Evolutionary conservation across 2,113 vertebrate species (phyloP).

Genomic region (Chascanopsetta lugubris): DNA sequence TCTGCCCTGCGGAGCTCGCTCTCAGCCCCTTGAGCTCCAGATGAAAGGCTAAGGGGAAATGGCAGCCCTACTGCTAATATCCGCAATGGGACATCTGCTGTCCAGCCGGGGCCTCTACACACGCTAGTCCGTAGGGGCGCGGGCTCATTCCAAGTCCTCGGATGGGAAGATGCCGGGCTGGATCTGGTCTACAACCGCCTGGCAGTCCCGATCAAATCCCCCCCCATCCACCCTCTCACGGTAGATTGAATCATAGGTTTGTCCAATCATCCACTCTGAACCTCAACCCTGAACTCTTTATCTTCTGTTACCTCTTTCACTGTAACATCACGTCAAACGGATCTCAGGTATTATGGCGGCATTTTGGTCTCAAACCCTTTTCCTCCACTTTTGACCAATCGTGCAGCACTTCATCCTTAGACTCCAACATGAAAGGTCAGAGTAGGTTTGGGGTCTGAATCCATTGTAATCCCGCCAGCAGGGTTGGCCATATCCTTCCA

Average conservation of each 20-base stretch:
- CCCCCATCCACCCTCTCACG: constrained; percentile 42
- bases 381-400: constrained; percentile 1
- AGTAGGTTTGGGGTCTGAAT: constrained; percentile 31
- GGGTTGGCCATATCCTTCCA: constrained; percentile 53
- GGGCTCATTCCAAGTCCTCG: constrained; percentile 39
- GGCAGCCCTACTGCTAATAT: constrained; percentile 73
- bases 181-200: constrained; percentile 39
- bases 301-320: neutral
- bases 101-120: constrained; percentile 60
- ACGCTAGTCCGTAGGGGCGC: constrained; percentile 53
- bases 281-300: neutral
- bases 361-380: neutral
- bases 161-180: constrained; percentile 38
- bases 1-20: constrained; percentile 48
- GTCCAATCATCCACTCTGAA: constrained; percentile 18
- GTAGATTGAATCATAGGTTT: constrained; percentile 50
- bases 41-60: constrained; percentile 78
- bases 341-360: neutral
- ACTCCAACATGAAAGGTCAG: constrained; percentile 49
- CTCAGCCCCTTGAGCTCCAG: constrained; percentile 62
- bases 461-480: constrained; percentile 57
- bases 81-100: constrained; percentile 74
- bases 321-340: constrained; percentile 6
- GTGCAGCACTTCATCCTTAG: constrained; percentile 27
- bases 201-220: constrained; percentile 53